A percentile compares a stretch with the other conserved stretches of the same genome.
These are phyloP conservation scores for Vandiemenella viatica DNA, from an alignment of 2,888 invertebrate species.

Conservation along the genomic window DNA sequence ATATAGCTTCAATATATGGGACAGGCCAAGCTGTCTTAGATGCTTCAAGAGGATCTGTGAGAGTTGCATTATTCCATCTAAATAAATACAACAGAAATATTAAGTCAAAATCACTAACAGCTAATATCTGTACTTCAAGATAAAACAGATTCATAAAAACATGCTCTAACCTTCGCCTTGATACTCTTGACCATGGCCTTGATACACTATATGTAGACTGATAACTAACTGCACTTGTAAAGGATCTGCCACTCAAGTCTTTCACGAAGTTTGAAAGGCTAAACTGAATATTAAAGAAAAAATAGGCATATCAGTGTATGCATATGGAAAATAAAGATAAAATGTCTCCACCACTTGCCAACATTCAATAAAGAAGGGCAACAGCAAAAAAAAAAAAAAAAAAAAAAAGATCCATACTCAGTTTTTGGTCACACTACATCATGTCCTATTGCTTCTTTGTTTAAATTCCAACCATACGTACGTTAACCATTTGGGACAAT, in stretches of 20 bases:
- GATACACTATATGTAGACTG: constrained; percentile 44
- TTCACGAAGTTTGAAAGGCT: constrained; percentile 41
- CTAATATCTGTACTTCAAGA: not conserved
- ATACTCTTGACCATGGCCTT: constrained; percentile 44
- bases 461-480: no score
- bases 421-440: no score
- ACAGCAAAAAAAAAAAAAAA: no score
- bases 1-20: constrained; percentile 64
- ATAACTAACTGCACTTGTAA: constrained; percentile 41
- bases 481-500: no score
- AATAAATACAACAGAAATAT: constrained; percentile 8
- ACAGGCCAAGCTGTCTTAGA: constrained; percentile 71
- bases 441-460: no score
- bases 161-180: constrained; percentile 18
- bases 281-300: constrained; percentile 31
- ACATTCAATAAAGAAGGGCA: no score
- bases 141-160: not conserved
- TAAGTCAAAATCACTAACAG: not conserved
- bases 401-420: no score
- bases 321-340: not conserved
- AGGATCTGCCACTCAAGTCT: constrained; percentile 44
- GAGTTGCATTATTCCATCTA: constrained; percentile 51
- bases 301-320: no score
- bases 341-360: no score
- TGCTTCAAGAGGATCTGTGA: constrained; percentile 38